phyloP scores from a whole-genome alignment of 2,113 vertebrate genomes.

The Cryptoleucopteryx plumbea region DNA sequence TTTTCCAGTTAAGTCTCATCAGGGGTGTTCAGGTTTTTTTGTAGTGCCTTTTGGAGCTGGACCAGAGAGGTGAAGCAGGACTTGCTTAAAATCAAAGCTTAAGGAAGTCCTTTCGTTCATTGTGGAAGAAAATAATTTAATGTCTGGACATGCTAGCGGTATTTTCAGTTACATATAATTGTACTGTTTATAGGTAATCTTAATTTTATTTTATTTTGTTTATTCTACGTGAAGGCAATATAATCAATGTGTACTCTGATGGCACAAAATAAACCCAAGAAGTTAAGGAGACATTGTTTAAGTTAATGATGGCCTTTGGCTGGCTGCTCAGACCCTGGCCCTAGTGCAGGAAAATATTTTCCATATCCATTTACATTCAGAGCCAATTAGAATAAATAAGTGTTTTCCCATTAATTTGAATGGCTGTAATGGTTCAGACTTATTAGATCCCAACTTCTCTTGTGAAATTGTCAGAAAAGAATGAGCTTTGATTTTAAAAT shows the following conservation, averaged over 20 bases:
- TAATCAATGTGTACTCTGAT: not conserved
- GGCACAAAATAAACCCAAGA: not conserved
- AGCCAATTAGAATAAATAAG: not conserved
- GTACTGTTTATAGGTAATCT: not conserved
- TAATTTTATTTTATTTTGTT: not conserved
- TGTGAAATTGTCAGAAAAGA: not conserved
- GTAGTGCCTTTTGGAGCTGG: not conserved
- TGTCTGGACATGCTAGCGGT: not conserved
- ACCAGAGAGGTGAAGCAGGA: not conserved
- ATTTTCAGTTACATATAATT: not conserved
- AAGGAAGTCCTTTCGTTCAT: not conserved
- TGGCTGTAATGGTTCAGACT: not conserved
- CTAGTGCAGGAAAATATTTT: not conserved
- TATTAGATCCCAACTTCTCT: not conserved
- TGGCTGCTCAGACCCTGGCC: not conserved
- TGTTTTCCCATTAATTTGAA: not conserved
- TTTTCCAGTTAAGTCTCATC: not conserved
- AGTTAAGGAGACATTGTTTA: not conserved
- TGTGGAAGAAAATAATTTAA: not conserved
- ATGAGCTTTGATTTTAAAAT: not conserved
- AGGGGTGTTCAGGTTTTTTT: not conserved
- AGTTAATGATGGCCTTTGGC: not conserved
- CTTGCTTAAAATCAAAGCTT: not conserved
- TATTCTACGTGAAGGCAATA: not conserved
- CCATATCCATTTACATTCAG: not conserved